Conservation (phyloP, 2,113 vertebrate species). For the Rana temporaria region DNA sequence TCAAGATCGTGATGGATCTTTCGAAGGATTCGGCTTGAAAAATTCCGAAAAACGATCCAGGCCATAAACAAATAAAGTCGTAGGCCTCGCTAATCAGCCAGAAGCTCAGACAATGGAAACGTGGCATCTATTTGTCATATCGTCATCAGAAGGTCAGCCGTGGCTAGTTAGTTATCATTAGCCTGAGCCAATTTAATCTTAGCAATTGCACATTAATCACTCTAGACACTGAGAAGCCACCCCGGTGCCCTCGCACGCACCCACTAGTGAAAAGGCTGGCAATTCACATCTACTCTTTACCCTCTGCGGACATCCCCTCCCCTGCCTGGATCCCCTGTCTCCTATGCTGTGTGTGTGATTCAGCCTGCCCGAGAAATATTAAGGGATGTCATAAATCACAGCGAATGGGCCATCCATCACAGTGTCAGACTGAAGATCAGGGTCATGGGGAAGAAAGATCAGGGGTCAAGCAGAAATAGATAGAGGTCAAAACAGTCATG, state of each 20-base stretch:
- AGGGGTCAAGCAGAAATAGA: conserved; percentile 54
- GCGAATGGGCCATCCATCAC: conserved; percentile 60
- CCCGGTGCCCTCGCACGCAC: conserved; percentile 35
- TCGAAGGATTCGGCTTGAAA: background rate
- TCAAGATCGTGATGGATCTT: conserved; percentile 11
- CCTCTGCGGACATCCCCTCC: conserved; percentile 6
- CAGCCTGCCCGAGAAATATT: conserved; percentile 32
- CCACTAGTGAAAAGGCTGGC: conserved; percentile 55
- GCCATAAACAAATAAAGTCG: conserved; percentile 22
- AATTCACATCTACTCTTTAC: conserved; percentile 23
- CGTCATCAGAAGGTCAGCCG: conserved; percentile 60
- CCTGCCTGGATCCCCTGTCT: background rate
- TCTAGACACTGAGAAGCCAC: conserved; percentile 39
- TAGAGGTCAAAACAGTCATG: conserved; percentile 15
- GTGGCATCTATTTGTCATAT: conserved; percentile 41
- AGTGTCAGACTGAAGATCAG: conserved; percentile 60
- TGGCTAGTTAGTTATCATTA: conserved; percentile 62
- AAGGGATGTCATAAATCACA: conserved; percentile 57
- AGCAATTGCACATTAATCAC: conserved; percentile 60
- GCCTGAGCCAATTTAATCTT: conserved; percentile 65
- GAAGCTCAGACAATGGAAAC: conserved; percentile 31
- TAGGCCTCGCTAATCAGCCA: background rate
- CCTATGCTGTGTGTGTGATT: conserved; percentile 7
- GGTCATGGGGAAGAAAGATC: conserved; percentile 61
- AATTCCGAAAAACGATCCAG: conserved; percentile 8